These are phyloP conservation scores for Rhabdomys pumilio DNA, from an alignment of 2,797 vertebrate species.

Conservation along the genomic window DNA sequence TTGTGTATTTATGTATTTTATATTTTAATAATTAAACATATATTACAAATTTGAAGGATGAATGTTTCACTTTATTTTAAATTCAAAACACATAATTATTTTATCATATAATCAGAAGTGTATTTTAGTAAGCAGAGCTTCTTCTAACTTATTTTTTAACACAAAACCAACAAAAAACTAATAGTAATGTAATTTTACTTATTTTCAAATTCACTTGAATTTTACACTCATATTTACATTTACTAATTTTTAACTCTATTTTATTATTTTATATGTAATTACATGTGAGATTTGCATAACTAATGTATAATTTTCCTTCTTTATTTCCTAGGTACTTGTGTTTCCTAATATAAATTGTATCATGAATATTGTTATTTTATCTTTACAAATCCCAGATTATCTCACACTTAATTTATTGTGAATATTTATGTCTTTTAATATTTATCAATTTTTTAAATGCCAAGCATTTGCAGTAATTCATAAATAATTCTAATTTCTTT, in stretches of 20 bases:
- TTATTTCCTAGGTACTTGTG: not conserved
- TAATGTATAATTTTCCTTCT: conserved; percentile 12
- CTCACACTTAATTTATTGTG: conserved; percentile 20
- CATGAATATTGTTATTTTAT: conserved; percentile 39
- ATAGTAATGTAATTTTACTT: conserved; percentile 30
- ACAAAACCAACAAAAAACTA: not conserved
- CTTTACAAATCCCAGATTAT: conserved; percentile 41
- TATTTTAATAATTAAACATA: conserved; percentile 17
- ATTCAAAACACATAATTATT: not conserved
- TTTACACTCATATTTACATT: conserved; percentile 21
- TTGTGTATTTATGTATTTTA: not conserved
- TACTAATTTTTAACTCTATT: not conserved
- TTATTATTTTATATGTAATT: conserved; percentile 25
- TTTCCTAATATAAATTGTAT: not conserved
- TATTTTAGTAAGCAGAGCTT: conserved; percentile 1
- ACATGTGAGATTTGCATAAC: not conserved
- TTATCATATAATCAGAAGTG: not conserved
- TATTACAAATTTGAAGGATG: conserved; percentile 25
- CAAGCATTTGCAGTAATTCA: not conserved
- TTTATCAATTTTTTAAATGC: conserved; percentile 9
- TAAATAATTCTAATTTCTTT: conserved; percentile 46
- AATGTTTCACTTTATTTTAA: not conserved
- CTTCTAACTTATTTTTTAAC: not conserved
- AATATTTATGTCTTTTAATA: conserved; percentile 52
- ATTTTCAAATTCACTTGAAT: conserved; percentile 33